phyloP scores from a whole-genome alignment of 1,140 invertebrate genomes.

The Drusus annulatus region DNA sequence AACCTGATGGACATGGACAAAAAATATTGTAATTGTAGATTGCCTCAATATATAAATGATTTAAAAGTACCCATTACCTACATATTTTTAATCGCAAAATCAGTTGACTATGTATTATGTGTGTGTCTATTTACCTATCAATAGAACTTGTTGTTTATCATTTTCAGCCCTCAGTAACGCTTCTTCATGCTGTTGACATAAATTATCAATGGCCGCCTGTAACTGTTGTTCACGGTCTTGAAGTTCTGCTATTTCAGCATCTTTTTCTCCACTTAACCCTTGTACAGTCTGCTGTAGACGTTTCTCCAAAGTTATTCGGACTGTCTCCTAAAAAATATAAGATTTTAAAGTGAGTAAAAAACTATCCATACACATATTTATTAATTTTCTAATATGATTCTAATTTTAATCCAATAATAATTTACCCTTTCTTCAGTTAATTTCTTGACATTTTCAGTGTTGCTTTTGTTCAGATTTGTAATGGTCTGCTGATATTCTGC shows the following conservation, averaged over 20 bases:
- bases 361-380: constrained; percentile 2
- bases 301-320: constrained; percentile 81
- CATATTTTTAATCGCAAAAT: too few relatives aligned
- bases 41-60: too few relatives aligned
- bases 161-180: constrained; percentile 87
- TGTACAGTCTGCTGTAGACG: constrained; percentile 80
- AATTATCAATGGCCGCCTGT: constrained; percentile 81
- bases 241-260: constrained; percentile 80
- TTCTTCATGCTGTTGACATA: constrained; percentile 88
- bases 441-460: constrained; percentile 81
- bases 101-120: too few relatives aligned
- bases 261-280: constrained; percentile 82
- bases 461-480: constrained; percentile 79
- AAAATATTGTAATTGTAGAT: too few relatives aligned
- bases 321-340: constrained; percentile 73
- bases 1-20: too few relatives aligned
- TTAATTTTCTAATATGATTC: too few relatives aligned
- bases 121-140: constrained; percentile 75
- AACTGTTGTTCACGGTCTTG: constrained; percentile 82
- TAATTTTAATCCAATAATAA: background rate
- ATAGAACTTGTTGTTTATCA: constrained; percentile 89
- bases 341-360: too few relatives aligned
- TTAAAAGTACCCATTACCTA: too few relatives aligned
- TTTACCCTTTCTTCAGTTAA: constrained; percentile 83
- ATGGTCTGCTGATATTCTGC: constrained; percentile 84